Percentiles rank a stretch among this genome's conserved stretches.
Evolutionary conservation across 2,797 vertebrate genomes (phyloP).

Genomic region (Chaetophractus vellerosus): DNA sequence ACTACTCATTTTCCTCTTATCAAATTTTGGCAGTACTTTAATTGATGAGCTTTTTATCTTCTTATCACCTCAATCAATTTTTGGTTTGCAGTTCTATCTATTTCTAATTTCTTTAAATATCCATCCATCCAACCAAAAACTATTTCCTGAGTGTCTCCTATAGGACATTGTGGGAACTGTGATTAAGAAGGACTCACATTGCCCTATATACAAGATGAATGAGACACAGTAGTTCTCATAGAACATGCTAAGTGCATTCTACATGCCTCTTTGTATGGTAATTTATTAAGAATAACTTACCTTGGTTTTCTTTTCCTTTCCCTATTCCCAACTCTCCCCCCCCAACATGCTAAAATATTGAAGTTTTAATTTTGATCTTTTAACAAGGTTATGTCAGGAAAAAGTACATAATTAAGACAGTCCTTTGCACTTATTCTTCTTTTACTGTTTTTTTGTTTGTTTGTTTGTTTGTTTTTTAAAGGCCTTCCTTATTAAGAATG

Average conservation of each 20-base stretch:
- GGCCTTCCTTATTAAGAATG: neutral
- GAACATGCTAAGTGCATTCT: neutral
- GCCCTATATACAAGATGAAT: neutral
- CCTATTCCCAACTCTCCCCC: neutral
- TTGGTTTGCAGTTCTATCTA: conserved; percentile 31
- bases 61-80: neutral
- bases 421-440: neutral
- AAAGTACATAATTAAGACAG: neutral
- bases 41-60: neutral
- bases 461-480: neutral
- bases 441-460: neutral
- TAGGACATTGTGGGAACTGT: neutral
- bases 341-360: neutral
- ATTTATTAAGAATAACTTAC: neutral
- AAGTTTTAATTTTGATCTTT: conserved; percentile 46
- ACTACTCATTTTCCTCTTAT: neutral
- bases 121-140: neutral
- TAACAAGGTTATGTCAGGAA: neutral
- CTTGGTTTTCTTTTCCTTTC: neutral
- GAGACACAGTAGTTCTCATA: neutral
- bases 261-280: neutral
- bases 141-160: neutral
- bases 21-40: neutral
- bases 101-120: conserved; percentile 28
- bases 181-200: neutral